A percentile compares a stretch with the other conserved stretches of the same genome.
These are phyloP conservation scores for Tretioscincus oriximinensis DNA, from an alignment of 2,113 vertebrate genomes.

Conservation along the genomic window DNA sequence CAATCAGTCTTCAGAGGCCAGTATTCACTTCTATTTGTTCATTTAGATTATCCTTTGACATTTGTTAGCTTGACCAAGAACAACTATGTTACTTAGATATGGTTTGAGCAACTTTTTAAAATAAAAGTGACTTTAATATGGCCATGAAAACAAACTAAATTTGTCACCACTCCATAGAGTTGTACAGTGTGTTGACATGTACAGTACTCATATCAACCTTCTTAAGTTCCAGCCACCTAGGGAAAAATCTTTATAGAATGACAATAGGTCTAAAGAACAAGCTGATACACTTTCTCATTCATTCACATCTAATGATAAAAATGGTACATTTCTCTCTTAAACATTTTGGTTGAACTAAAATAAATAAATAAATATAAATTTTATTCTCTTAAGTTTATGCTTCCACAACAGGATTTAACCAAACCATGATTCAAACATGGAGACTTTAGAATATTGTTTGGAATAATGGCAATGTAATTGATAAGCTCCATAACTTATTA, in stretches of 20 bases:
- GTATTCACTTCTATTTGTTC: too few species aligned
- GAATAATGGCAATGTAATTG: not conserved
- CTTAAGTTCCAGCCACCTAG: too few species aligned
- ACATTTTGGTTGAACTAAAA: not conserved
- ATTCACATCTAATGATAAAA: not conserved
- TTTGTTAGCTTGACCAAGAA: too few species aligned
- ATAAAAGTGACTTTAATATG: too few species aligned
- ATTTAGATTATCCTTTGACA: too few species aligned
- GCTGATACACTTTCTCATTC: not conserved
- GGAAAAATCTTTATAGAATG: not conserved
- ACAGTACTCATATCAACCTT: too few species aligned
- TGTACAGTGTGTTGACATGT: too few species aligned
- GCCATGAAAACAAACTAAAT: too few species aligned
- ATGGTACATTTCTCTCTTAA: not conserved
- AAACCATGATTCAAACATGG: not conserved
- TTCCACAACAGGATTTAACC: not conserved
- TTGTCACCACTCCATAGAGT: too few species aligned
- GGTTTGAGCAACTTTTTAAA: too few species aligned
- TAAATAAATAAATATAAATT: not conserved
- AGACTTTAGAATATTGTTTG: not conserved
- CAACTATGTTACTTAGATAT: too few species aligned
- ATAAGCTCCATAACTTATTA: not conserved
- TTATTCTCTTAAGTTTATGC: not conserved
- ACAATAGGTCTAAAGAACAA: not conserved
- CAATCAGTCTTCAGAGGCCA: too few species aligned